Conservation (phyloP, 2,113 vertebrate species). For the Ariopsis seemanni region DNA sequence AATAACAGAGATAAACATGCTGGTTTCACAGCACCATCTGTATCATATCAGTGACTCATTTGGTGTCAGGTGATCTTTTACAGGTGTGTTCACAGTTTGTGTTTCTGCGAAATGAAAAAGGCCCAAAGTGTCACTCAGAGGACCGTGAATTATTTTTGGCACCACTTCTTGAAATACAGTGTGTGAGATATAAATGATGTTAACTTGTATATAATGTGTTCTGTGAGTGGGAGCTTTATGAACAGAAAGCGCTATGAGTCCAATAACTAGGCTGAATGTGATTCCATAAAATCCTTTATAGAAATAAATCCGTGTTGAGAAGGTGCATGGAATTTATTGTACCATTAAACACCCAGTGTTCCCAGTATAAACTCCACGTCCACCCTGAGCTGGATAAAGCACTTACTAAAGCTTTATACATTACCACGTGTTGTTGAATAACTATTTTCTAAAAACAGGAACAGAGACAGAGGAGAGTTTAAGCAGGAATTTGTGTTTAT, state of each 20-base stretch:
- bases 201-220: background rate
- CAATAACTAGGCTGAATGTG: background rate
- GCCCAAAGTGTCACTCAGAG: background rate
- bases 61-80: background rate
- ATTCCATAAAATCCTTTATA: background rate
- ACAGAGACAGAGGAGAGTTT: background rate
- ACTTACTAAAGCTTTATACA: too few species aligned
- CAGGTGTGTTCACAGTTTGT: background rate
- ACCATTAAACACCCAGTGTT: background rate
- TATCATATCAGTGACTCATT: background rate
- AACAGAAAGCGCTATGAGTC: background rate
- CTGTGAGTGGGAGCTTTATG: background rate
- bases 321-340: background rate
- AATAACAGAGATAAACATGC: background rate
- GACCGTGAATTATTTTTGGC: background rate
- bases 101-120: background rate
- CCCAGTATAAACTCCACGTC: background rate
- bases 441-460: background rate
- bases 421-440: too few species aligned
- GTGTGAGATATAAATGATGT: background rate
- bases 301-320: background rate
- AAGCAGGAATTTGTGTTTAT: background rate
- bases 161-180: background rate
- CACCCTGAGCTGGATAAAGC: background rate
- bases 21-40: background rate